Evolutionary conservation across 2,888 invertebrate genomes (phyloP), one percentile per base, ranked within the genome.

Genomic region (Orthonevra nobilis): DNA sequence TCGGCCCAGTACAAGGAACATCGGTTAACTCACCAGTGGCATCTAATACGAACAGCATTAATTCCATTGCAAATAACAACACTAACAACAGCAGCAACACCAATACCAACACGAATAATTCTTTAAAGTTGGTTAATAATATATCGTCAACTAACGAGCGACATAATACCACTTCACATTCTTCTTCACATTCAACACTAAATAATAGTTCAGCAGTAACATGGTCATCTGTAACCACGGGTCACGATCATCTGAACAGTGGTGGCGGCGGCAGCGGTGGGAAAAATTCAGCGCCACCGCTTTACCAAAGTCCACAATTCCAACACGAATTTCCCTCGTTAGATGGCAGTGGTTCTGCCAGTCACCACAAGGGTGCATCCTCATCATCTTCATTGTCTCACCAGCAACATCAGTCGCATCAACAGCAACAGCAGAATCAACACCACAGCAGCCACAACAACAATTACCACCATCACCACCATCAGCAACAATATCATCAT

Each of bases 301-400:
- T 94, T 77, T 94, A 94, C 84, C 94, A 96, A 89, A 95, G 94
- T 89, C 93, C 96, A 84, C 95, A 95, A 90, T 97, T 97, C 91
- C 96, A 96, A 90, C 96, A 97, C 93, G 98, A 98, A 91, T 98
- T 98, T 91, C 98, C 98, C 87, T 96, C 95, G 87, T 89, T 92
- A 85, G 92, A 91, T 87, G 91, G 92, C 83, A 90, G 91, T 85
- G 91, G 90, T 90, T 84, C 85, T 63, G 84, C 81, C 82, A 81
- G 88, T 83, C 87, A 90, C 87, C 91, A 91, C 83, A 81, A 83
- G 81, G 69, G 81, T 82, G 19, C 83, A 81, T 69, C 81, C 23
- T 81, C 83, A 82, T 82, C 66, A 61, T 61, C 83, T 81, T 36
- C 81, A 74, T 56, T 79, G 56, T 30, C 82, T 46, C 83, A 82